Evolutionary conservation across 2,888 invertebrate genomes (phyloP), one percentile per base, ranked within the genome.

Genomic region (Gonocerus acuteangulatus): DNA sequence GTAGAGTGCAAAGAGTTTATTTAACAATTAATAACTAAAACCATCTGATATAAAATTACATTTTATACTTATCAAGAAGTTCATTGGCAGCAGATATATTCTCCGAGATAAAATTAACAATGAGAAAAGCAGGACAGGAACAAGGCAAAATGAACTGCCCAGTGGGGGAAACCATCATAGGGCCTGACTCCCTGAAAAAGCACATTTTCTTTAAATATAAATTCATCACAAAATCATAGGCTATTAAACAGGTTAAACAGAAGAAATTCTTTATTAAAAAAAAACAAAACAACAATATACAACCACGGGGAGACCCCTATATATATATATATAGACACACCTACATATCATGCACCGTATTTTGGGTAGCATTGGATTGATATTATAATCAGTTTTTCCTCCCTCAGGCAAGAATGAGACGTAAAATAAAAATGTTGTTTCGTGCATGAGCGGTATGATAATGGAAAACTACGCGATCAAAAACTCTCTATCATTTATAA

Each of bases 121-220:
- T 77, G 66, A 94, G 82, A 68, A 85, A 83, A 0, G 92, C 89
- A 0, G 95, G 95, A 71, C 94, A 89, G 0, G 93, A 90, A 0
- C 92, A 86, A 13, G 95, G 95, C 1, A 91, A 87, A 65, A 94
- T 89, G 71, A 95, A 87, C 76, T 95, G 93, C 2, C 95, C 95
- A 2, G 91, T 91, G 0, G 93, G 93, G 11, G 92, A 92, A 23
- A 95, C 80, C 88, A 93, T 94, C 60, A 95, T 72, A 0, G 95
- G 95, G 1, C 95, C 95, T 2, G 94, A 89, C 74, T 93, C 94
- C 19, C 94, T 94, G 76, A 16, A 77, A 75, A 56, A 15, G n/a
- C 13, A 39, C 4, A 27, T 4, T 27, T 6, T 27, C 9, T 27
- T 6, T 27, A 6, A 27, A 27, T 27, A 27, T 27, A 4, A n/a